phyloP scores from a whole-genome alignment of 1,140 invertebrate genomes.

The Stenopsyche tienmushanensis region DNA sequence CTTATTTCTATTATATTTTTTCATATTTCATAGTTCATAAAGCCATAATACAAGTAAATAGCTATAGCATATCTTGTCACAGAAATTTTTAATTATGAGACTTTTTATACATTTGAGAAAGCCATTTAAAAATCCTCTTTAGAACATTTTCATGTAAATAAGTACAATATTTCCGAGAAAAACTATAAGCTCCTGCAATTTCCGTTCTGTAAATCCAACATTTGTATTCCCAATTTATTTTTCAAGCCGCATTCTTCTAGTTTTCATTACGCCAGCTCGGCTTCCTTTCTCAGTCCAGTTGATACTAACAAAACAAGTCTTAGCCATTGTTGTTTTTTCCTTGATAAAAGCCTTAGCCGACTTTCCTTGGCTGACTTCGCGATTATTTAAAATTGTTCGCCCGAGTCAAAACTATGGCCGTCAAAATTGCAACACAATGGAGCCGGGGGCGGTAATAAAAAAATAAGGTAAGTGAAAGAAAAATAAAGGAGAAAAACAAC shows the following conservation, averaged over 20 bases:
- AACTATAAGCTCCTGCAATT: too few relatives aligned
- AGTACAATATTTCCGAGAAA: too few relatives aligned
- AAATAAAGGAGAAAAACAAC: neutral
- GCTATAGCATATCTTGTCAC: too few relatives aligned
- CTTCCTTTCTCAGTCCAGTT: constrained; percentile 21
- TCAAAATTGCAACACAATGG: neutral
- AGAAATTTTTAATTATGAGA: neutral
- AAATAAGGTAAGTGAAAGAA: neutral
- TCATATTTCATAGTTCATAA: too few relatives aligned
- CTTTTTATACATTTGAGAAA: neutral
- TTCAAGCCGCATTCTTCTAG: neutral
- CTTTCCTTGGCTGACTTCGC: neutral
- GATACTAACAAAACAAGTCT: constrained; percentile 7
- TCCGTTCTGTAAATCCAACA: too few relatives aligned
- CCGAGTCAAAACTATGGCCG: neutral
- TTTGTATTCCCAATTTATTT: constrained; percentile 1
- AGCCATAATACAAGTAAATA: too few relatives aligned
- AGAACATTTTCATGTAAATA: too few relatives aligned
- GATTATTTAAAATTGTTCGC: neutral
- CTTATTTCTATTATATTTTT: too few relatives aligned
- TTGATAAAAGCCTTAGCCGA: neutral
- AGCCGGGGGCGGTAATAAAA: neutral
- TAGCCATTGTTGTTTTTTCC: neutral
- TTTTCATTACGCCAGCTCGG: constrained; percentile 16
- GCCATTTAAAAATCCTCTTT: too few relatives aligned